A percentile compares a stretch with the other conserved stretches of the same genome.
Evolutionary conservation across 2,888 invertebrate genomes (phyloP).

Genomic region (Dasypogon diadema): DNA sequence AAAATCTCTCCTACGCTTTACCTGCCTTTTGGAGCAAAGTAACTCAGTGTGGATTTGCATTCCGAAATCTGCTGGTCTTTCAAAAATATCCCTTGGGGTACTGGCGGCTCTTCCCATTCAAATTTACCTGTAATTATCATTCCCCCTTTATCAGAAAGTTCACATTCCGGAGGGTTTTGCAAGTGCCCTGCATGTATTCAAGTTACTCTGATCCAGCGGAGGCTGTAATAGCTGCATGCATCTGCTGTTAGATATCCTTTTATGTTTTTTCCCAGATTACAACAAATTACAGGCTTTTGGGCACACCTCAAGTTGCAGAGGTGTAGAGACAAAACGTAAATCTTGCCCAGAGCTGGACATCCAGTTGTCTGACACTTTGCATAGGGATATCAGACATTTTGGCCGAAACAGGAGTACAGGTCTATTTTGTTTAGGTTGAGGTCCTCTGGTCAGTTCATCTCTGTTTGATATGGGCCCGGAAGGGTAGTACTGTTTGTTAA

Average conservation of each 20-base stretch:
- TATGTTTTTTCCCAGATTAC: not conserved
- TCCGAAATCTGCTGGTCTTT: not conserved
- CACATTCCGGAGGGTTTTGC: not conserved
- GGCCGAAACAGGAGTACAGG: too few relatives aligned
- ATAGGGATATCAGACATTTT: not conserved
- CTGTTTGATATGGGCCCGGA: too few relatives aligned
- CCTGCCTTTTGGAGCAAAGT: not conserved
- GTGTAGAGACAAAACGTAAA: not conserved
- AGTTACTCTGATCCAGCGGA: not conserved
- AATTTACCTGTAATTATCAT: constrained; percentile 12
- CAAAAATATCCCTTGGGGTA: not conserved
- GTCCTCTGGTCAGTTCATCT: too few relatives aligned
- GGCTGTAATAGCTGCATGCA: not conserved
- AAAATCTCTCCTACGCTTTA: too few relatives aligned
- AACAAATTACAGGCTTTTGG: constrained; percentile 4
- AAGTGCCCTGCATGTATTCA: not conserved
- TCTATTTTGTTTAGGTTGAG: too few relatives aligned
- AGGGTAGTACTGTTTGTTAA: too few relatives aligned
- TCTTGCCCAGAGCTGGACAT: not conserved
- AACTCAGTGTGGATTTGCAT: not conserved
- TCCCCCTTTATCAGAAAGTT: constrained; percentile 3
- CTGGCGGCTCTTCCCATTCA: not conserved
- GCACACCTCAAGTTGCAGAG: not conserved
- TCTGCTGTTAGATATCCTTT: not conserved
- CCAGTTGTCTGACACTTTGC: not conserved